phyloP scores from a whole-genome alignment of 2,888 invertebrate species.

The Bugula neritina region DNA sequence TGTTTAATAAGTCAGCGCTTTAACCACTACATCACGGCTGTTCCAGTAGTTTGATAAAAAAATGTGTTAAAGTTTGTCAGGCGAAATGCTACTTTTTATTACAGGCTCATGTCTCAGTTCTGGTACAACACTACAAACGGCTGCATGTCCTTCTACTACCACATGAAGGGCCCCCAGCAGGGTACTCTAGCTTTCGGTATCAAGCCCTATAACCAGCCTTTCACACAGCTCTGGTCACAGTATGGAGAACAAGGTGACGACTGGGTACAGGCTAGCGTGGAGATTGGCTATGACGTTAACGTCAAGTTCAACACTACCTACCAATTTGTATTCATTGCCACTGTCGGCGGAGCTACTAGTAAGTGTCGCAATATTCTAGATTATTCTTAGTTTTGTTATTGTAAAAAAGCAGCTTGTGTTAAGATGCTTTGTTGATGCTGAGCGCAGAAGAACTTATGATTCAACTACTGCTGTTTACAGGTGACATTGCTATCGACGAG shows the following conservation, averaged over 20 bases:
- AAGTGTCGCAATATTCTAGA: not conserved
- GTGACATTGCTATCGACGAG: constrained; percentile 28
- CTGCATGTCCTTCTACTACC: constrained; percentile 44
- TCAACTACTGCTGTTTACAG: too few species aligned
- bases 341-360: constrained; percentile 11
- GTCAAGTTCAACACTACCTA: constrained; percentile 27
- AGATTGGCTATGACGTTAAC: constrained; percentile 31
- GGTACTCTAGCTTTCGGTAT: constrained; percentile 31
- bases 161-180: constrained; percentile 41
- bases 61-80: too few species aligned
- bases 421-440: too few species aligned
- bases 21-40: too few species aligned
- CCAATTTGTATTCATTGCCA: constrained; percentile 16
- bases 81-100: too few species aligned
- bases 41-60: too few species aligned
- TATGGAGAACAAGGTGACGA: constrained; percentile 40
- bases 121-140: constrained; percentile 6
- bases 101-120: constrained; percentile 17
- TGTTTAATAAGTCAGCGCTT: too few species aligned
- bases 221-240: constrained; percentile 29
- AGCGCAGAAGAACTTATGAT: too few species aligned
- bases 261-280: constrained; percentile 40
- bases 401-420: too few species aligned
- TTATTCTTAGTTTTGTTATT: too few species aligned
- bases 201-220: constrained; percentile 16